phyloP scores from a whole-genome alignment of 2,888 invertebrate genomes.

The Caenorhabditis macrosperma region DNA sequence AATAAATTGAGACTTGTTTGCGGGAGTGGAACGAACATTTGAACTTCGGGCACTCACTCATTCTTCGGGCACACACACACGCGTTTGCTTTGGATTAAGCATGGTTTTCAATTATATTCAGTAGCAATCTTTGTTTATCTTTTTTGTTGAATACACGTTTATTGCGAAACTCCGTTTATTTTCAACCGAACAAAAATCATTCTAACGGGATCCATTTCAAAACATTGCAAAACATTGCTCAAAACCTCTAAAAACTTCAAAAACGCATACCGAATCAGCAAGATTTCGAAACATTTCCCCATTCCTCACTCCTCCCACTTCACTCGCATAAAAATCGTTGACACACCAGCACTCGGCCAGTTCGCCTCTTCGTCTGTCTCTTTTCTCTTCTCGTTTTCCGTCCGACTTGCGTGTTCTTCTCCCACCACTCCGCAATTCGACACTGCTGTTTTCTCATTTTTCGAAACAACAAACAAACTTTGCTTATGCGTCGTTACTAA shows the following conservation, averaged over 20 bases:
- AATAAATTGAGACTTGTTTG: background rate
- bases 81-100: no score
- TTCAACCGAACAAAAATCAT: background rate
- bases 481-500: constrained; percentile 9
- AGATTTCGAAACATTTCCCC: constrained; percentile 41
- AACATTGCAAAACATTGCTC: constrained; percentile 19
- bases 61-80: no score
- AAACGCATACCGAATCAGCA: background rate
- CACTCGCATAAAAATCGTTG: constrained; percentile 22
- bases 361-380: constrained; percentile 6
- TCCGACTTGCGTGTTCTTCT: background rate
- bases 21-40: background rate
- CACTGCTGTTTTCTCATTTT: background rate
- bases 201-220: background rate
- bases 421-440: background rate
- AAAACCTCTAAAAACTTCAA: constrained; percentile 2
- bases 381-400: background rate
- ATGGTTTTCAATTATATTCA: no score
- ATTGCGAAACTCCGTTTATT: background rate
- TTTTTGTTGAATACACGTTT: no score
- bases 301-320: constrained; percentile 2
- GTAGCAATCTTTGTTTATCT: no score
- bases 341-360: constrained; percentile 1
- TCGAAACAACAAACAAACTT: background rate
- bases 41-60: background rate